phyloP scores from a whole-genome alignment of 2,113 vertebrate species.

The Brachyistius frenatus region DNA sequence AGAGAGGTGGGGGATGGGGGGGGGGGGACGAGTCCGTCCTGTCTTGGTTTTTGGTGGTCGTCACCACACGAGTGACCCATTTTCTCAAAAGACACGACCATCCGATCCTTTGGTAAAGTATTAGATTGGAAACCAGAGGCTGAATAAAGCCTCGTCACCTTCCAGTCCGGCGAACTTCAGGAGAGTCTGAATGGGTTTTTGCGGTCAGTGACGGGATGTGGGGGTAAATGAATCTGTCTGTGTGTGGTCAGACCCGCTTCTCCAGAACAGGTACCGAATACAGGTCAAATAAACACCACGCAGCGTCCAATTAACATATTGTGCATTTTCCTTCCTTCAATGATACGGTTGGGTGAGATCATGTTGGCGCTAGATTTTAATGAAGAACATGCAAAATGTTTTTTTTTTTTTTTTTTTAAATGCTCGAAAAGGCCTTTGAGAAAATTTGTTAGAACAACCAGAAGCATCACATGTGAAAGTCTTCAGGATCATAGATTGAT shows the following conservation, averaged over 20 bases:
- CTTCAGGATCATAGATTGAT: no score
- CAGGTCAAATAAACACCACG: slow-evolving; percentile 15
- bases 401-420: background rate
- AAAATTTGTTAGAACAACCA: slow-evolving; percentile 29
- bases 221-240: slow-evolving; percentile 10
- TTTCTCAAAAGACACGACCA: no score
- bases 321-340: background rate
- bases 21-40: no score
- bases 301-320: no score
- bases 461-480: background rate
- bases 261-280: background rate
- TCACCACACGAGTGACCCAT: no score
- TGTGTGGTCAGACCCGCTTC: background rate
- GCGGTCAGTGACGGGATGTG: background rate
- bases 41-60: no score
- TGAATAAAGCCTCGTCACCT: no score
- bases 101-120: no score
- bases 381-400: background rate
- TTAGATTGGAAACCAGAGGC: no score
- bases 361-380: slow-evolving; percentile 5
- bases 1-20: no score
- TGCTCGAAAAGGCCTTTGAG: slow-evolving; percentile 1
- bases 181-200: background rate
- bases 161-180: background rate
- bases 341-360: background rate